A percentile compares a stretch with the other conserved stretches of the same genome.
phyloP scores from a whole-genome alignment of 2,888 invertebrate species.

The Lepidochrysops patricia region DNA sequence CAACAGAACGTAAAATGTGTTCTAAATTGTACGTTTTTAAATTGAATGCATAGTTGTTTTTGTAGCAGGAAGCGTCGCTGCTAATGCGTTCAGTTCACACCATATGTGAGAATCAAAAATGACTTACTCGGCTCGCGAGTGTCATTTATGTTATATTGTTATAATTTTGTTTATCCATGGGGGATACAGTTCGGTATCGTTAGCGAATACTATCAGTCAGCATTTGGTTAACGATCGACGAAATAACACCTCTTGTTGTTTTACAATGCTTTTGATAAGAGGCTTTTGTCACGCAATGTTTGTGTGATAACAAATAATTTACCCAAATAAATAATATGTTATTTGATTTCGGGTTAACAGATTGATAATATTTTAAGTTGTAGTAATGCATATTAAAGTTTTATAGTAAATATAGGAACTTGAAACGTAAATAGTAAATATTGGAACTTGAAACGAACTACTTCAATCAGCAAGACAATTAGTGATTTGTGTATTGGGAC shows the following conservation, averaged over 20 bases:
- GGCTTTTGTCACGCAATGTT: slow-evolving; percentile 25
- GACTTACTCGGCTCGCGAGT: slow-evolving; percentile 33
- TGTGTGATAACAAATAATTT: background rate
- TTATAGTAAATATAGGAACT: no score
- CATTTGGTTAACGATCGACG: slow-evolving; percentile 40
- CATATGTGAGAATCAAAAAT: slow-evolving; percentile 53
- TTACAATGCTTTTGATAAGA: slow-evolving; percentile 31
- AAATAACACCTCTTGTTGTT: slow-evolving; percentile 41
- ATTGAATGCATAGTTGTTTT: slow-evolving; percentile 37
- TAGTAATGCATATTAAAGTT: no score
- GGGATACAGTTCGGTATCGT: slow-evolving; percentile 46
- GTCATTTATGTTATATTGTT: slow-evolving; percentile 44
- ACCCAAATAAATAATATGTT: background rate
- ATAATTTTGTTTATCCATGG: slow-evolving; percentile 50
- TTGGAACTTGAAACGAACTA: no score
- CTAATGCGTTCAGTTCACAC: slow-evolving; percentile 56
- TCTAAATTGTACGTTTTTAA: slow-evolving; percentile 19
- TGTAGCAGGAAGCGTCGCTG: slow-evolving; percentile 43
- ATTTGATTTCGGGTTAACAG: background rate
- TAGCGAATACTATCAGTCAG: slow-evolving; percentile 45
- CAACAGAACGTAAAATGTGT: slow-evolving; percentile 13
- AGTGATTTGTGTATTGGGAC: no score
- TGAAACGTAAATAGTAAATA: no score
- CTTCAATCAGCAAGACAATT: background rate
- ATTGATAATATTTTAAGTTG: no score